These are phyloP conservation scores for Motacilla alba DNA, from an alignment of 2,113 vertebrate genomes.

Conservation along the genomic window DNA sequence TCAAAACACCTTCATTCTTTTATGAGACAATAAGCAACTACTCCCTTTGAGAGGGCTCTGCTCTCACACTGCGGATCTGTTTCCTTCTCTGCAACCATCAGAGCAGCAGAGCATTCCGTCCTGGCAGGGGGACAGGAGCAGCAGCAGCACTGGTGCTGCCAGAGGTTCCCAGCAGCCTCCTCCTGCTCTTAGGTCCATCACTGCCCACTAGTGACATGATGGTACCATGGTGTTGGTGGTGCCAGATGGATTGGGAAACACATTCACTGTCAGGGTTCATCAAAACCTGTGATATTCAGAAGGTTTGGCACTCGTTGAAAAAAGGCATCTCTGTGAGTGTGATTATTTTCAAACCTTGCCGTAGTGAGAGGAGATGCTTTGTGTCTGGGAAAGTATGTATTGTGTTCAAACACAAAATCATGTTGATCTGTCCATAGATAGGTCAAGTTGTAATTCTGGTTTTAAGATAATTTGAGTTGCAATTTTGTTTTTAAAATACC, in stretches of 20 bases:
- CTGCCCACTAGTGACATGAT: not conserved
- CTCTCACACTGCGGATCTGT: accelerated
- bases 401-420: not conserved
- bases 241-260: not conserved
- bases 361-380: not conserved
- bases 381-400: not conserved
- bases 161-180: not conserved
- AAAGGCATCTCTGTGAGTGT: not conserved
- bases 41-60: not conserved
- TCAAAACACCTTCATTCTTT: not conserved
- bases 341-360: slow-evolving; percentile 18
- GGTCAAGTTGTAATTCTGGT: not conserved
- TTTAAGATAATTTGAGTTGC: not conserved
- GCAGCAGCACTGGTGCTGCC: not conserved
- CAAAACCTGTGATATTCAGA: slow-evolving; percentile 8
- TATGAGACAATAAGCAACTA: accelerated
- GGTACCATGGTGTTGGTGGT: not conserved
- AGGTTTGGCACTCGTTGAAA: not conserved
- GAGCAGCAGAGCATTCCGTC: not conserved
- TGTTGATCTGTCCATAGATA: not conserved
- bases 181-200: not conserved
- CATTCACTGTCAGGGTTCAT: not conserved
- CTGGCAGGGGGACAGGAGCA: not conserved
- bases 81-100: not conserved
- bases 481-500: slow-evolving; percentile 8